A percentile compares a stretch with the other conserved stretches of the same genome.
Conservation (phyloP, 2,888 invertebrate genomes). For the Andrena bucephala region DNA sequence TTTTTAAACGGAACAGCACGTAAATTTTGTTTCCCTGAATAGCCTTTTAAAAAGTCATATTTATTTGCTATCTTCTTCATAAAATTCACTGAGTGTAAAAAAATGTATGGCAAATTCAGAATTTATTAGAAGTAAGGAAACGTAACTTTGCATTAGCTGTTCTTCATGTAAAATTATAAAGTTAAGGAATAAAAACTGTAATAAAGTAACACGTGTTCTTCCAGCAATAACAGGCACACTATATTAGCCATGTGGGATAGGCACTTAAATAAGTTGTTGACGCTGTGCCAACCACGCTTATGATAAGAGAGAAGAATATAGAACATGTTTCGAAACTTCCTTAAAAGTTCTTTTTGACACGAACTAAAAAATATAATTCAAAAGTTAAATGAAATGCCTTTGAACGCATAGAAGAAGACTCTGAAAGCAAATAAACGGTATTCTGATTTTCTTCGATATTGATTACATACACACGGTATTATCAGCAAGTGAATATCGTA, state of each 20-base stretch:
- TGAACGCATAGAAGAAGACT: slow-evolving; percentile 34
- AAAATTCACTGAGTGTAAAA: no score
- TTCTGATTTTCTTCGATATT: not conserved
- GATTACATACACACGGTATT: no score
- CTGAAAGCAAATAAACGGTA: not conserved
- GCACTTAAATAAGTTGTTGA: not conserved
- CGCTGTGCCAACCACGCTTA: not conserved
- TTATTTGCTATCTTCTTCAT: no score
- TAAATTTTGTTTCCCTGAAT: not conserved
- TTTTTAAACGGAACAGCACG: not conserved
- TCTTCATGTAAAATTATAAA: no score
- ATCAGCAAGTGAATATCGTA: no score
- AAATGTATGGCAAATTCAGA: no score
- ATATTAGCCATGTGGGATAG: not conserved
- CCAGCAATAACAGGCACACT: no score
- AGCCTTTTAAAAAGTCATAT: not conserved
- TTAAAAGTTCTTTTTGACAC: slow-evolving; percentile 21
- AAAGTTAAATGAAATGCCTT: slow-evolving; percentile 76
- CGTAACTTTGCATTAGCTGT: no score
- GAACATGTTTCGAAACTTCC: slow-evolving; percentile 28
- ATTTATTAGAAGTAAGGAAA: no score
- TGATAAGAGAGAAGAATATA: slow-evolving; percentile 10
- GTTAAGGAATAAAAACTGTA: no score
- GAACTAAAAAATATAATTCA: slow-evolving; percentile 68
- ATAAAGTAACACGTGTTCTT: no score